Evolutionary conservation across 2,113 vertebrate genomes (phyloP).

Genomic region (Pachyramphus minor): DNA sequence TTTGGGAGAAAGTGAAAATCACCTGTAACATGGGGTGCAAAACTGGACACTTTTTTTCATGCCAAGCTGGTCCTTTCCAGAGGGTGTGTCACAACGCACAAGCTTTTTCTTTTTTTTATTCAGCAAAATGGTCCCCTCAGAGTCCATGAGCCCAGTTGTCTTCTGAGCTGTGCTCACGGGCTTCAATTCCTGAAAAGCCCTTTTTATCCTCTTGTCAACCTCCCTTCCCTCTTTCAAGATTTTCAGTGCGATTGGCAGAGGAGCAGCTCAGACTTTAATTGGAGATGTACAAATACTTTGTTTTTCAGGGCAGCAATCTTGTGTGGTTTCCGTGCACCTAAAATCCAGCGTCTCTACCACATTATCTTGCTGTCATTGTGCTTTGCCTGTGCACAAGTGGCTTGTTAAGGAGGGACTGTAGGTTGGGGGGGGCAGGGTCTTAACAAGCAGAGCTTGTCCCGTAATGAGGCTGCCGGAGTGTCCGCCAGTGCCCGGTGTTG

Average conservation of each 20-base stretch:
- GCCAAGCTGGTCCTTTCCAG: neutral
- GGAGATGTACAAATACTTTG: neutral
- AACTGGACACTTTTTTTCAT: neutral
- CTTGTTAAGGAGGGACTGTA: neutral
- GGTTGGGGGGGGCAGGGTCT: neutral
- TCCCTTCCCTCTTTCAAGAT: neutral
- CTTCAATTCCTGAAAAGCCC: neutral
- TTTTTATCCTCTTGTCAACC: neutral
- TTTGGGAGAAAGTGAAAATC: neutral
- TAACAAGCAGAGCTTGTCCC: neutral
- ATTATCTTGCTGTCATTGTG: accelerated
- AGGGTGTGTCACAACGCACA: neutral
- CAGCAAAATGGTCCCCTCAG: neutral
- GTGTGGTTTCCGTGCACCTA: neutral
- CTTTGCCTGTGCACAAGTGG: neutral
- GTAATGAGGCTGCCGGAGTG: too few species aligned
- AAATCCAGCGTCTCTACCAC: neutral
- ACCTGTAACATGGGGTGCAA: neutral
- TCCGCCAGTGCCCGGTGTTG: too few species aligned
- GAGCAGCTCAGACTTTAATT: neutral
- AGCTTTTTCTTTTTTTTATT: neutral
- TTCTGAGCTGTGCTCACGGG: neutral
- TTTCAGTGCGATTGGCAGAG: neutral
- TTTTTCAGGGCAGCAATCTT: neutral
- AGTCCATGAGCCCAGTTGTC: neutral